Conservation (phyloP, 2,888 invertebrate genomes). For the Hyppa rectilinea region DNA sequence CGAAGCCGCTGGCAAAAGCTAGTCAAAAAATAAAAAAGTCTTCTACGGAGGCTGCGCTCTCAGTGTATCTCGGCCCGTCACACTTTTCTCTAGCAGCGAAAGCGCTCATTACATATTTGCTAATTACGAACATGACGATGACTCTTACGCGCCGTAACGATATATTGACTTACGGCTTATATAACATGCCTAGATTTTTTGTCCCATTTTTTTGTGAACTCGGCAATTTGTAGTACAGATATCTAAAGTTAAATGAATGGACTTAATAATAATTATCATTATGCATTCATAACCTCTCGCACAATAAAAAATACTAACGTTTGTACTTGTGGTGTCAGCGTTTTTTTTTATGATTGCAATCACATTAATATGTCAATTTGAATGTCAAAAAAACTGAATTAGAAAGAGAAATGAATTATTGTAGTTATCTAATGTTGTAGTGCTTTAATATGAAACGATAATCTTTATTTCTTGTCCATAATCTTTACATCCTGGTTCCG, state of each 20-base stretch:
- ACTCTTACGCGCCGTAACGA: conserved; percentile 12
- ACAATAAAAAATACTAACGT: conserved; percentile 8
- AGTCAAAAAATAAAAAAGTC: too few relatives aligned
- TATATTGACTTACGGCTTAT: conserved; percentile 41
- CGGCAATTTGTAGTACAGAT: conserved; percentile 2
- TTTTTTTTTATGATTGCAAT: conserved; percentile 12
- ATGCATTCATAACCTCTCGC: neutral
- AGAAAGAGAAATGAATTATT: conserved; percentile 18
- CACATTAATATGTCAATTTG: conserved; percentile 6
- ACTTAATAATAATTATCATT: too few relatives aligned
- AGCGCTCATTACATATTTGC: conserved; percentile 56
- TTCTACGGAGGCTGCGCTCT: too few relatives aligned
- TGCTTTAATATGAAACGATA: neutral
- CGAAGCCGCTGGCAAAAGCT: too few relatives aligned
- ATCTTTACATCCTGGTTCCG: neutral
- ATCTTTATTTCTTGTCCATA: neutral
- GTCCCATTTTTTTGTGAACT: conserved; percentile 15
- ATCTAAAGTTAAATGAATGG: neutral
- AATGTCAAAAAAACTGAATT: conserved; percentile 13
- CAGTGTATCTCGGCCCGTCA: conserved; percentile 15
- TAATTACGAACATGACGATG: conserved; percentile 57
- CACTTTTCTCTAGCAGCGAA: conserved; percentile 54
- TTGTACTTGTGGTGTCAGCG: neutral
- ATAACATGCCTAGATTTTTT: conserved; percentile 28
- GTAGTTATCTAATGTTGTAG: neutral